Conservation (phyloP, 2,113 vertebrate species). For the Brachypteracias leptosomus region DNA sequence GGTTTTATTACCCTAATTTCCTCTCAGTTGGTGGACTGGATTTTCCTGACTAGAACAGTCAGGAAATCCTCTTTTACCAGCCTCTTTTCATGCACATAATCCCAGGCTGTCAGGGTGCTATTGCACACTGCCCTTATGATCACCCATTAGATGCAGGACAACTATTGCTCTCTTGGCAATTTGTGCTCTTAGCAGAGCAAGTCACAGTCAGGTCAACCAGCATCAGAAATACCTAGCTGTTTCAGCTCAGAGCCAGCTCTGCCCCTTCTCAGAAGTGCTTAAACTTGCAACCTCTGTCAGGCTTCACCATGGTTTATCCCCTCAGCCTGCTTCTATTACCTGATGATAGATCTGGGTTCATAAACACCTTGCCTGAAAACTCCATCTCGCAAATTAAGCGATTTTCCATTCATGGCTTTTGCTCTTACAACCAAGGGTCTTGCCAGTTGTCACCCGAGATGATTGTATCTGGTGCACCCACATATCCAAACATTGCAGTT, state of each 20-base stretch:
- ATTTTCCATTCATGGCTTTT: neutral
- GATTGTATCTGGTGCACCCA: neutral
- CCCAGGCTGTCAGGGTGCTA: neutral
- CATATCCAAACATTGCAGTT: too few species aligned
- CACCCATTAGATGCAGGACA: neutral
- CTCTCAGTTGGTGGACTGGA: neutral
- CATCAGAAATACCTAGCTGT: neutral
- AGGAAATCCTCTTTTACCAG: neutral
- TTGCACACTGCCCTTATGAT: neutral
- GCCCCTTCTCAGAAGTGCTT: neutral
- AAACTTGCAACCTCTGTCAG: neutral
- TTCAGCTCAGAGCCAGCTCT: neutral
- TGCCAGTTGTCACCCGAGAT: neutral
- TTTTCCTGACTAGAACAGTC: neutral
- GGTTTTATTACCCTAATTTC: neutral
- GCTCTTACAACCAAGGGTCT: neutral
- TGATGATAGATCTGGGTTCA: neutral
- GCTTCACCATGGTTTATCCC: neutral
- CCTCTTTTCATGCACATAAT: neutral
- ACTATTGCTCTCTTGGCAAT: neutral
- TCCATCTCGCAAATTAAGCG: neutral
- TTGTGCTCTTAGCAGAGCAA: neutral
- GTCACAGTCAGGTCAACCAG: neutral
- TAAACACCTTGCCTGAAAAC: conserved; percentile 2
- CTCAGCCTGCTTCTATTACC: neutral